Evolutionary conservation across 1,140 invertebrate species (phyloP), one percentile per base, ranked within the genome.

Genomic region (Atta texana): DNA sequence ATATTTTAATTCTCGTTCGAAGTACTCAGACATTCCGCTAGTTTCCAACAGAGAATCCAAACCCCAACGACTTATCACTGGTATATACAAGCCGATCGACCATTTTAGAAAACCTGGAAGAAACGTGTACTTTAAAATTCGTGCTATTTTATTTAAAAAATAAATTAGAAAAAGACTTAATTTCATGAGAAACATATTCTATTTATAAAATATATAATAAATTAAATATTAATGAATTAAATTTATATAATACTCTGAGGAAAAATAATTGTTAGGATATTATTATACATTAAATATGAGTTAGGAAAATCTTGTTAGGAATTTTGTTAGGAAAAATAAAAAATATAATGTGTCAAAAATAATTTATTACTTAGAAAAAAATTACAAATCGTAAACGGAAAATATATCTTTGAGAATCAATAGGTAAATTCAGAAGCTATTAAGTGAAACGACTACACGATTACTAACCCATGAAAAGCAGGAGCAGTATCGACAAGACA

Each of bases 401-500:
- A 55, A 57, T 57, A 21, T n/a, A 21, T 34, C 2, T 49, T 74
- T 7, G 24, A 28, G 7, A 7, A 28, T 51, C 3, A 24, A 5
- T 61, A 21, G 0, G 8, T 31, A 24, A 12, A 3, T 61, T 59
- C 59, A 24, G 2, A 24, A 61, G 0, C 24, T 64, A 10, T 31
- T 59, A 24, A 75, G 3, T 34, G 16, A 44, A 78, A 66, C 3
- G 2, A 14, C 18, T 49, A 2, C 16, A 34, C 3, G 7, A 53
- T 63, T 75, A 68, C 75, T 86, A 69, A 92, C 92, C 92, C 53
- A 92, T 68, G 24, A 91, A 18, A 24, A 92, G 21, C 1, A 92
- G 44, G 5, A 92, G 63, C 2, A 90, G 7, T 10, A 92, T 55
- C 2, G 91, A 21, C 0, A 81, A 55, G 1, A 63, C 69, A 18